Base-by-base conservation (phyloP, 92 coral and sea anemone species). In the Zoanthus sociatus region DNA sequence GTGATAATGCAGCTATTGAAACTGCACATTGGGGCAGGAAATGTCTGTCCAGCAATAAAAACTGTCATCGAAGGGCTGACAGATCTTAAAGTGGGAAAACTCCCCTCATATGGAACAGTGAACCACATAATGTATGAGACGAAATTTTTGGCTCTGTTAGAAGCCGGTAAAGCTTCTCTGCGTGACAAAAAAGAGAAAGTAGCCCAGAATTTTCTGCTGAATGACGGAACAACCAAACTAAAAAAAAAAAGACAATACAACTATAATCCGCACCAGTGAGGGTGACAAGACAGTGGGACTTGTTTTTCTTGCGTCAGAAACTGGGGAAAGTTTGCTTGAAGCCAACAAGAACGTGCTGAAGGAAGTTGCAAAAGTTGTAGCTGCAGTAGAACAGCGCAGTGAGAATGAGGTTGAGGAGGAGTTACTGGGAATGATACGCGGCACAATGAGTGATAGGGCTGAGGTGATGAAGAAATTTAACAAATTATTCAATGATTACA, bases 361-460 rank as follows among this genome's bases (percentile, higher is more conserved):
- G 48, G 82, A 53, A 0, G 82, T 77, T 54, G 48, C 82, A 3
- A 48, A 81, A 42, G 61, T 81, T 81, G 85, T 81, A 44, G 58
- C 85, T 37, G 58, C 44, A 1, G 86, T 81, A 64, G 86, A 64
- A 21, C 56, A 48, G 20, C 42, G 75, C 44, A 69, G 61, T 30
- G 63, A 63, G 61, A 42, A 37, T 5, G 73, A 44, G 56, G 86
- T 81, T 81, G 42, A 9, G 75, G 63, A 81, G 37, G 75, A 63
- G 58, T n/a, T 81, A 44, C 75, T 42, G n/a, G 73, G 58, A 63
- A 63, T 18, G n/a, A 45, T 81, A 18, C 58, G 6, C 0, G 86
- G 73, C 15, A 81, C 86, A 64, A 81, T 81, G 86, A 64, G 73
- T 64, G 86, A 81, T 16, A 64, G 86, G 11, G 86, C 86, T 44